Evolutionary conservation across 1,140 invertebrate genomes (phyloP).

Genomic region (Araneus ventricosus): DNA sequence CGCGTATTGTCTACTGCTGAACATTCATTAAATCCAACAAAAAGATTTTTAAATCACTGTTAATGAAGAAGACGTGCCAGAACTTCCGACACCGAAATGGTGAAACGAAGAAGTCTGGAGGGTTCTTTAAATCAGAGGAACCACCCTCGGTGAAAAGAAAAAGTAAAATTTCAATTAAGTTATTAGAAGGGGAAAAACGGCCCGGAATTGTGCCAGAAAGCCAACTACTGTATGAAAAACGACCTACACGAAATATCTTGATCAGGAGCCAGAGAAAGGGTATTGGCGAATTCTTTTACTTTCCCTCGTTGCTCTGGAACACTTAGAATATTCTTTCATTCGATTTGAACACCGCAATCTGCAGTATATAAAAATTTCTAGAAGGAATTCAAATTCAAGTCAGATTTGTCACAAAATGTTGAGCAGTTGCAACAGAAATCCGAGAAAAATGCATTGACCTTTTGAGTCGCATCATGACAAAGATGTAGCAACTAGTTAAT

Average conservation of each 20-base stretch:
- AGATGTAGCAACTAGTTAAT: too few species aligned
- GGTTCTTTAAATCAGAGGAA: not conserved
- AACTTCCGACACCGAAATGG: not conserved
- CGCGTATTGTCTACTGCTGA: not conserved
- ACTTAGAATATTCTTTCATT: too few species aligned
- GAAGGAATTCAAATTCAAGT: too few species aligned
- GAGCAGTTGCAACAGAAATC: too few species aligned
- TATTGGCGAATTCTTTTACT: not conserved
- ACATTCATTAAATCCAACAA: not conserved
- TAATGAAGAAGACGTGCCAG: not conserved
- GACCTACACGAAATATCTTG: constrained; percentile 2
- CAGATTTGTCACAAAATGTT: too few species aligned
- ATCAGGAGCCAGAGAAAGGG: not conserved
- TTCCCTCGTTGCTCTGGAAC: too few species aligned
- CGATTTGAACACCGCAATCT: too few species aligned
- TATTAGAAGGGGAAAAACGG: not conserved
- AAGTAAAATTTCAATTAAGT: constrained; percentile 17
- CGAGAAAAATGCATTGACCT: too few species aligned
- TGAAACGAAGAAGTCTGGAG: not conserved
- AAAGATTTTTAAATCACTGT: not conserved
- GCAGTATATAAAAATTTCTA: too few species aligned
- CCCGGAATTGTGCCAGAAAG: not conserved
- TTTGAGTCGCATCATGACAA: too few species aligned
- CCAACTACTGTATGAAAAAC: constrained; percentile 20
- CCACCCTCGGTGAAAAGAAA: not conserved